phyloP scores from a whole-genome alignment of 1,140 invertebrate genomes.

The Drosophila sucinea region DNA sequence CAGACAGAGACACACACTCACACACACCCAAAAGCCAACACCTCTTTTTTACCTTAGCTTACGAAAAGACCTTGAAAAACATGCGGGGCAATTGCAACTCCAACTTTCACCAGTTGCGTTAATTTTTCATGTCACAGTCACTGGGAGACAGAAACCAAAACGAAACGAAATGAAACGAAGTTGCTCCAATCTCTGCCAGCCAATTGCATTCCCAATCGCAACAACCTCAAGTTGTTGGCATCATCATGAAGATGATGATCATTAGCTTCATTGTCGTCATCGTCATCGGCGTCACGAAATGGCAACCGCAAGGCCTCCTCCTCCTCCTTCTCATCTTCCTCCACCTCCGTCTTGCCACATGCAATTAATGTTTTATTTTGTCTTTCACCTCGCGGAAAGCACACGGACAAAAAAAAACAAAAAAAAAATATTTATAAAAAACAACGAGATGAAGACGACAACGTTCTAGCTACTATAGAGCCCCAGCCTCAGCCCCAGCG shows the following conservation, averaged over 20 bases:
- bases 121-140: slow-evolving; percentile 62
- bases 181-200: slow-evolving; percentile 44
- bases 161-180: slow-evolving; percentile 36
- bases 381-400: slow-evolving; percentile 46
- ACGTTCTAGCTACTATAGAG: slow-evolving; percentile 28
- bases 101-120: slow-evolving; percentile 74
- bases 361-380: slow-evolving; percentile 60
- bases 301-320: slow-evolving; percentile 47
- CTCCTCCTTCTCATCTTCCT: neutral
- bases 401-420: slow-evolving; percentile 15
- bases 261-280: slow-evolving; percentile 46
- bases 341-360: slow-evolving; percentile 42
- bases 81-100: slow-evolving; percentile 44
- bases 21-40: slow-evolving; percentile 20
- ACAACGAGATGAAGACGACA: slow-evolving; percentile 11
- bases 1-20: slow-evolving; percentile 13
- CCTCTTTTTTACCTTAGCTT: neutral
- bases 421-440: slow-evolving; percentile 22
- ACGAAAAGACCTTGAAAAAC: slow-evolving; percentile 74
- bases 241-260: slow-evolving; percentile 33
- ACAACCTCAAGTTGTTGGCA: slow-evolving; percentile 29
- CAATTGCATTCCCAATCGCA: slow-evolving; percentile 32
- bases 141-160: slow-evolving; percentile 42
- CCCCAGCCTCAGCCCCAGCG: neutral
- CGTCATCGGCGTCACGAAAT: slow-evolving; percentile 53